Percentiles rank a stretch among this genome's conserved stretches.
Evolutionary conservation across 2,113 vertebrate genomes (phyloP).

Genomic region (Psittacula cyanocephala): DNA sequence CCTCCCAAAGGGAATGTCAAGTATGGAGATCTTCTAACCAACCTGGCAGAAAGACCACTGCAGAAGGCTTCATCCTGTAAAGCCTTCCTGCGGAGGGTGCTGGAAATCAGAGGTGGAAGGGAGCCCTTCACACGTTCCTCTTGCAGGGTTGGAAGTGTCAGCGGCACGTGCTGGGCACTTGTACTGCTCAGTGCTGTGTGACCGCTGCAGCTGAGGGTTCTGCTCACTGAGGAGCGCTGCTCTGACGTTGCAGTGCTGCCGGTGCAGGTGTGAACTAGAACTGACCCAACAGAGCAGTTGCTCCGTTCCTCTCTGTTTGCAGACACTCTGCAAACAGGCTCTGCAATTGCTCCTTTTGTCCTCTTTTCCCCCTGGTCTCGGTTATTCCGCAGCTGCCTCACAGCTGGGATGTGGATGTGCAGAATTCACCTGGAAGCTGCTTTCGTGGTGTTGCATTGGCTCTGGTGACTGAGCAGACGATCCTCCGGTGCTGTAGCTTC

Average conservation of each 20-base stretch:
- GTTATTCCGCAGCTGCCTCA: background rate
- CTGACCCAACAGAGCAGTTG: background rate
- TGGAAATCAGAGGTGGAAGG: too few relatives aligned
- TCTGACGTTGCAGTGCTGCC: background rate
- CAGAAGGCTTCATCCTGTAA: background rate
- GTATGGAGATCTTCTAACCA: background rate
- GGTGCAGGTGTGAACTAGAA: background rate
- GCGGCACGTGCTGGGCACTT: too few relatives aligned
- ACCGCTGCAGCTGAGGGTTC: background rate
- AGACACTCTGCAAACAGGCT: background rate
- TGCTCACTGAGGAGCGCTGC: background rate
- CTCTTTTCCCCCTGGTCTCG: background rate
- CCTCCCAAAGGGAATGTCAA: background rate
- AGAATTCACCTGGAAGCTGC: background rate
- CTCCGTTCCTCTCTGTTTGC: background rate
- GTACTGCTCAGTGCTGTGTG: background rate
- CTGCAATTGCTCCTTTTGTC: background rate
- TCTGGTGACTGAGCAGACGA: rapidly evolving
- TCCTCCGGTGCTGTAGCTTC: background rate
- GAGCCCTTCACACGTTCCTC: too few relatives aligned
- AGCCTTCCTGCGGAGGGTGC: background rate
- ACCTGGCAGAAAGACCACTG: background rate
- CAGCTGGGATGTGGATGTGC: too few relatives aligned
- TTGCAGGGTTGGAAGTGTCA: too few relatives aligned
- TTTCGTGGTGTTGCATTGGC: rapidly evolving